Percentiles rank a stretch among this genome's conserved stretches.
These are phyloP conservation scores for Trypoxylon attenuatum DNA, from an alignment of 2,888 invertebrate genomes.

Conservation along the genomic window DNA sequence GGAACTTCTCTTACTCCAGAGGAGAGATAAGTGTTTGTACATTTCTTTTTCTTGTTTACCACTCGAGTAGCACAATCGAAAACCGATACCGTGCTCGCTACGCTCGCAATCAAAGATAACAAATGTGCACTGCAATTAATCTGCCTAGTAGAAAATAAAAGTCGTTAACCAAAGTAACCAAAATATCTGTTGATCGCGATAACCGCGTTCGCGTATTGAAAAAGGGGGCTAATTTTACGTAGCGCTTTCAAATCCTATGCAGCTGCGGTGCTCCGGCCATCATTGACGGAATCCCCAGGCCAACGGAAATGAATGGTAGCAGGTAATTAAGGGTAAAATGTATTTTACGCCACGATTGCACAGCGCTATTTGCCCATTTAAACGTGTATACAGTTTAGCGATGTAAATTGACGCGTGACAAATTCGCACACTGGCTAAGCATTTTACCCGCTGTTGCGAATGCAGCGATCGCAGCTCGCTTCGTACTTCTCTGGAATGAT, in stretches of 20 bases:
- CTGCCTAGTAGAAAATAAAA: not conserved
- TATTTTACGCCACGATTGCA: not conserved
- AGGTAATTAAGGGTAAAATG: not conserved
- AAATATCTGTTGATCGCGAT: not conserved
- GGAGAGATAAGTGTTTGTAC: no score
- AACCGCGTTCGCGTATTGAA: not conserved
- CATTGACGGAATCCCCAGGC: no score
- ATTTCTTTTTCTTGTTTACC: constrained; percentile 3
- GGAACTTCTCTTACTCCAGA: no score
- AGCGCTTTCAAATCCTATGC: not conserved
- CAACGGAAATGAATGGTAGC: not conserved
- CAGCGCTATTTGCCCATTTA: not conserved
- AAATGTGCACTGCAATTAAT: not conserved
- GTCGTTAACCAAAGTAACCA: not conserved
- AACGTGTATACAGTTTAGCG: not conserved
- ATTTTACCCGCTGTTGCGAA: not conserved
- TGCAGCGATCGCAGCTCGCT: not conserved
- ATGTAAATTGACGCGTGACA: constrained; percentile 1
- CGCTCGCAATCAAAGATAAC: not conserved
- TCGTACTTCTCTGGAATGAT: not conserved
- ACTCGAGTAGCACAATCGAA: not conserved
- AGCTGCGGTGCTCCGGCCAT: no score
- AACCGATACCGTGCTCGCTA: no score
- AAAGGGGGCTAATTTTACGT: not conserved
- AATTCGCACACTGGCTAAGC: not conserved